phyloP scores from a whole-genome alignment of 2,888 invertebrate species.

The Podotricha telesiphe region DNA sequence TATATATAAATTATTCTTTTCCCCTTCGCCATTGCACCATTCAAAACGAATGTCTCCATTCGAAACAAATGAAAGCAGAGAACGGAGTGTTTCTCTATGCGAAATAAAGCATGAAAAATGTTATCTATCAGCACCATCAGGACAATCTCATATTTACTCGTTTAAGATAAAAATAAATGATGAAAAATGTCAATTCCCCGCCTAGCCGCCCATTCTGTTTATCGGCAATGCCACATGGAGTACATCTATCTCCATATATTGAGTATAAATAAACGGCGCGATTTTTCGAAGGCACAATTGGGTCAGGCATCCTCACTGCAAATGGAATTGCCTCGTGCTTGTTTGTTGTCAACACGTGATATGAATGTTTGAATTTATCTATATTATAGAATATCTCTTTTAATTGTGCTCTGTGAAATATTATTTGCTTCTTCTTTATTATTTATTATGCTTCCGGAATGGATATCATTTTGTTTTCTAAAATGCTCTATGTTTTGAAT shows the following conservation, averaged over 20 bases:
- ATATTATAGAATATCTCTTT: constrained; percentile 12
- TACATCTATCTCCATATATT: constrained; percentile 27
- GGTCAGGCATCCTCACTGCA: constrained; percentile 30
- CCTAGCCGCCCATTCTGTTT: not conserved
- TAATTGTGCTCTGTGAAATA: not conserved
- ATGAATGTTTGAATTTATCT: constrained; percentile 18
- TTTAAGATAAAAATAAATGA: constrained; percentile 10
- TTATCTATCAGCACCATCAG: not conserved
- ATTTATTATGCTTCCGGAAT: not conserved
- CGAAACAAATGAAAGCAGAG: too few relatives aligned
- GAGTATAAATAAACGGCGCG: constrained; percentile 24
- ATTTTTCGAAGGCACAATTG: constrained; percentile 32
- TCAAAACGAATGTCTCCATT: too few relatives aligned
- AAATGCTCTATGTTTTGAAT: not conserved
- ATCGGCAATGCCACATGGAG: constrained; percentile 8
- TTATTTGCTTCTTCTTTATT: not conserved
- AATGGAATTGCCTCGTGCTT: constrained; percentile 30
- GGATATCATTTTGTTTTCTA: not conserved
- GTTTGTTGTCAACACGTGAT: constrained; percentile 28
- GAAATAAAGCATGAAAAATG: not conserved
- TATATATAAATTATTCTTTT: too few relatives aligned
- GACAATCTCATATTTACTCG: not conserved
- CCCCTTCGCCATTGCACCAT: too few relatives aligned
- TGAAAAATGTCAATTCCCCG: not conserved
- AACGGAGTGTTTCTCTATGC: too few relatives aligned